Conservation (phyloP, 1,140 invertebrate genomes). For the Chrysomallon squamiferum region DNA sequence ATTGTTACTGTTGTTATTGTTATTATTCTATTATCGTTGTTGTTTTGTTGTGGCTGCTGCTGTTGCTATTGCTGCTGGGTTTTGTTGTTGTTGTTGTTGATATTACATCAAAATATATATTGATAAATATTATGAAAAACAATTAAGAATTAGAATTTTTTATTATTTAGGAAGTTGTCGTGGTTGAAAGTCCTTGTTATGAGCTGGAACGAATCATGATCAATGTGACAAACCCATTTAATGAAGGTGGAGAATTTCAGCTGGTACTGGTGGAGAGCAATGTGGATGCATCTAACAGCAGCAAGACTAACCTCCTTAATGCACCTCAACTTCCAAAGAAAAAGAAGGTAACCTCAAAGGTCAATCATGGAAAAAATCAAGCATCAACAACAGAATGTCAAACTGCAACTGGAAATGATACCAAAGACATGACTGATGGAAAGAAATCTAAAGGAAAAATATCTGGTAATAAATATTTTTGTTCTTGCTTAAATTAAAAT, state of each 20-base stretch:
- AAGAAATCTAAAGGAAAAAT: too few species aligned
- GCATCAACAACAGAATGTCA: slow-evolving; percentile 37
- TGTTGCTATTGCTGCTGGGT: too few species aligned
- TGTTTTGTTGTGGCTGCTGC: too few species aligned
- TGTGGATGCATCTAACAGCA: slow-evolving; percentile 32
- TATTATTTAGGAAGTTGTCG: slow-evolving; percentile 44
- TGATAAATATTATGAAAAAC: too few species aligned
- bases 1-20: too few species aligned
- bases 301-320: slow-evolving; percentile 23
- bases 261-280: slow-evolving; percentile 53
- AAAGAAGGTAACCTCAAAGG: slow-evolving; percentile 39
- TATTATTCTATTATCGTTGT: too few species aligned
- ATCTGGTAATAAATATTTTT: too few species aligned
- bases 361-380: slow-evolving; percentile 42
- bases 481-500: too few species aligned
- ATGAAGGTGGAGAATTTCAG: slow-evolving; percentile 52
- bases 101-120: too few species aligned
- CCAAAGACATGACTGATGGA: too few species aligned
- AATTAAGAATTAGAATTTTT: too few species aligned
- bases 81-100: too few species aligned
- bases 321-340: slow-evolving; percentile 35
- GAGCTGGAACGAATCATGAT: slow-evolving; percentile 55
- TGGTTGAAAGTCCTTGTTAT: slow-evolving; percentile 58
- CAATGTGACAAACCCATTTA: slow-evolving; percentile 56
- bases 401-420: background rate